Evolutionary conservation across 1,140 invertebrate species (phyloP), one percentile per base, ranked within the genome.

Genomic region (Neuroterus valhalla): DNA sequence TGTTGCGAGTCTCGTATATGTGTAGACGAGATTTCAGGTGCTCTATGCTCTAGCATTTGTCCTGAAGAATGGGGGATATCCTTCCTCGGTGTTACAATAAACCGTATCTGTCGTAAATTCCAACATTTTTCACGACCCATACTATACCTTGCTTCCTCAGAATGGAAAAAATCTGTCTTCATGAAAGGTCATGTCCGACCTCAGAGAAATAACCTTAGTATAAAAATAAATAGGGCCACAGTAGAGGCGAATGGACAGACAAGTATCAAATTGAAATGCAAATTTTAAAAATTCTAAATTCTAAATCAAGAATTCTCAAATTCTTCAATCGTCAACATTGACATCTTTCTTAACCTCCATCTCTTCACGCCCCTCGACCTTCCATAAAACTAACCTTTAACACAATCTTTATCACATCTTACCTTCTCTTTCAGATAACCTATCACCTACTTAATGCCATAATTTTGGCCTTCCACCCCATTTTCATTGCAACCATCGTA

Each of bases 1-100:
- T 62, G 55, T 62, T 12, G 23, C 55, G 14, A 26, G 23, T 62
- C 26, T 62, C 14, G 52, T 62, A 12, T 62, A 23, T 23, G 55
- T 62, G 55, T 62, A 31, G 55, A 31, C 55, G 55, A 62, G 55
- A 62, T 62, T 62, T 62, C 55, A 62, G 55, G 55, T 62, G 21
- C 23, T 62, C 26, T 5, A 62, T 15, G 55, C 6, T 62, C 15
- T 38, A 62, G 55, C 26, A 62, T 62, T 62, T 62, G 55, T 62
- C 55, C 55, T 26, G 26, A 23, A 62, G 21, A 62, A 62, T 62
- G 14, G 55, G 26, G 11, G 12, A 62, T 62, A 62, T 62, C 55
- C 55, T 62, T 62, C 23, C 55, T 62, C 14, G 55, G 55, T 62
- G 23, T 62, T 62, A 38, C 55, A 12, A 26, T 62, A 62, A 62